These are phyloP conservation scores for Lydus trimaculatus DNA, from an alignment of 2,888 invertebrate genomes.

Conservation along the genomic window DNA sequence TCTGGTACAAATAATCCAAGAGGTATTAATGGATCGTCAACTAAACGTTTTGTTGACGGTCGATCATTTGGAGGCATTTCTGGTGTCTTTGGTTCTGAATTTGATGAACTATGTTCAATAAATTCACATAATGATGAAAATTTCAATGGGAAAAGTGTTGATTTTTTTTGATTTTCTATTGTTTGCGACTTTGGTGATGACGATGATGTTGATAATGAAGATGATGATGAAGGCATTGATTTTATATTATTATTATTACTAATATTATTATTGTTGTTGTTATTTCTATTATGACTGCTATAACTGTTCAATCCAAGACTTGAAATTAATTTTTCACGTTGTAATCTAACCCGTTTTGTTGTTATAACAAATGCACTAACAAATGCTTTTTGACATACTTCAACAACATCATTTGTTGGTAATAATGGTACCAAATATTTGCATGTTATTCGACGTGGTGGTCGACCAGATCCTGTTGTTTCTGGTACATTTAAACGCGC, in stretches of 20 bases:
- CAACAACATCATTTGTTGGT: constrained; percentile 53
- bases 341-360: constrained; percentile 63
- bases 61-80: constrained; percentile 36
- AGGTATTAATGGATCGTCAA: constrained; percentile 60
- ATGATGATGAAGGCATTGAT: constrained; percentile 18
- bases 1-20: constrained; percentile 60
- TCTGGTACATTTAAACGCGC: constrained; percentile 58
- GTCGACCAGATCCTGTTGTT: constrained; percentile 52
- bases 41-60: constrained; percentile 40
- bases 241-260: constrained; percentile 20
- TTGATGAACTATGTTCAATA: constrained; percentile 29
- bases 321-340: constrained; percentile 63
- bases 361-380: constrained; percentile 65
- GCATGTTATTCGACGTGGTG: constrained; percentile 63
- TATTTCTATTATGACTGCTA: constrained; percentile 54
- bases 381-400: constrained; percentile 66
- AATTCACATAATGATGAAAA: constrained; percentile 34
- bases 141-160: constrained; percentile 38
- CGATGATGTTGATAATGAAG: constrained; percentile 9
- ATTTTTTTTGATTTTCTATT: constrained; percentile 22
- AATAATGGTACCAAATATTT: constrained; percentile 62
- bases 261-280: constrained; percentile 24
- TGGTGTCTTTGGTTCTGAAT: constrained; percentile 40
- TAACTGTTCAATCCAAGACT: constrained; percentile 60
- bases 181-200: constrained; percentile 34